Percentiles rank a stretch among this genome's conserved stretches.
Conservation (phyloP, 2,888 invertebrate genomes). For the Dromius quadrimaculatus region DNA sequence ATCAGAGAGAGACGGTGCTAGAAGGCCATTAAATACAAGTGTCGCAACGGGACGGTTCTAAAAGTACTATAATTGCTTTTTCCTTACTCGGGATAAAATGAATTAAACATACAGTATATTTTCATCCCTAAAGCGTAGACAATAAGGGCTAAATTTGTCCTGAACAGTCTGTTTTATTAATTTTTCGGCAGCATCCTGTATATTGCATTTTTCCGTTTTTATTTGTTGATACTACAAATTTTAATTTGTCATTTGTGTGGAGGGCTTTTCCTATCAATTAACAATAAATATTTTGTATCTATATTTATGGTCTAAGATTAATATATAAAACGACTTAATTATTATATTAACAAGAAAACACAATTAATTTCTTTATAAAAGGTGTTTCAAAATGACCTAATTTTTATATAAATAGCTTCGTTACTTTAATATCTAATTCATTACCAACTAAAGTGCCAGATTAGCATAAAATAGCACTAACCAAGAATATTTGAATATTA, state of each 20-base stretch:
- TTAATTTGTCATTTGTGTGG: background rate
- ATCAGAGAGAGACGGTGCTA: constrained; percentile 56
- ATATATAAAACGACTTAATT: too few species aligned
- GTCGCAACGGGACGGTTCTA: constrained; percentile 70
- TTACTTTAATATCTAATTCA: too few species aligned
- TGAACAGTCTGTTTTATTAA: constrained; percentile 42
- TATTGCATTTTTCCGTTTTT: constrained; percentile 15
- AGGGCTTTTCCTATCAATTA: too few species aligned
- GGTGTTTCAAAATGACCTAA: too few species aligned
- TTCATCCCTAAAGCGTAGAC: constrained; percentile 26
- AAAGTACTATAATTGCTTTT: constrained; percentile 68
- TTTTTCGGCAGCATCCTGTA: constrained; percentile 27
- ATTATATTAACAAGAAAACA: too few species aligned
- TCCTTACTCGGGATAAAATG: constrained; percentile 57
- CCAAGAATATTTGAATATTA: too few species aligned
- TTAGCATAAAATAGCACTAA: too few species aligned
- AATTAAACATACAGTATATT: constrained; percentile 53
- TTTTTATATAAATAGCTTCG: too few species aligned
- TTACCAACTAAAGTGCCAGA: too few species aligned
- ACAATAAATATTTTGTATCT: too few species aligned
- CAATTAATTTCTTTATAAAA: too few species aligned
- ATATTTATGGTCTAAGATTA: too few species aligned
- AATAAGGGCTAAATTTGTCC: constrained; percentile 30
- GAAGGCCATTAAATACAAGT: constrained; percentile 74
- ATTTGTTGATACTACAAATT: constrained; percentile 15